A percentile compares a stretch with the other conserved stretches of the same genome.
phyloP scores from a whole-genome alignment of 2,113 vertebrate species.

The Mellivora capensis region DNA sequence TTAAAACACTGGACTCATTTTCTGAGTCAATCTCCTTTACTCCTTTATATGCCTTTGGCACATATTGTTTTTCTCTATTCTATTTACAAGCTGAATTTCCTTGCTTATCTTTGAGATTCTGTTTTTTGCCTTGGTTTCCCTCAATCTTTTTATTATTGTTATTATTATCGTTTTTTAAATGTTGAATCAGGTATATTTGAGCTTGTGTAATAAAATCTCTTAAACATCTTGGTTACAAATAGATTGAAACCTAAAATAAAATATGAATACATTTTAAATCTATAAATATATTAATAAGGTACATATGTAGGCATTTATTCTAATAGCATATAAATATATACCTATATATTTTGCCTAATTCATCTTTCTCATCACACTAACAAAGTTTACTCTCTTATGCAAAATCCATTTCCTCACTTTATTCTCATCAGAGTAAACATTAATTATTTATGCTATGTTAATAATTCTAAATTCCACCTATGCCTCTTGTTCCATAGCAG shows the following conservation, averaged over 20 bases:
- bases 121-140: background rate
- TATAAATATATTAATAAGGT: background rate
- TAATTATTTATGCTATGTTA: background rate
- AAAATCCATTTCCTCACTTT: conserved; percentile 8
- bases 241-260: background rate
- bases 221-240: background rate
- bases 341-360: background rate
- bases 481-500: background rate
- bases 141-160: background rate
- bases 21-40: conserved; percentile 49
- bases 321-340: background rate
- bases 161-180: background rate
- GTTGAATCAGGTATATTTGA: background rate
- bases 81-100: conserved; percentile 28
- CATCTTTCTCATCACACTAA: background rate
- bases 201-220: background rate
- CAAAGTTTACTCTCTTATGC: background rate
- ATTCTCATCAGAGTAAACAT: background rate
- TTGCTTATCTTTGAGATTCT: conserved; percentile 18
- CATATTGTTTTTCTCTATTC: background rate
- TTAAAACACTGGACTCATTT: conserved; percentile 59
- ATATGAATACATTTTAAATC: background rate
- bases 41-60: conserved; percentile 26
- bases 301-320: background rate
- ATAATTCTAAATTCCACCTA: background rate